These are phyloP conservation scores for Cyrtorhinus lividipennis DNA, from an alignment of 1,140 invertebrate genomes.

Conservation along the genomic window DNA sequence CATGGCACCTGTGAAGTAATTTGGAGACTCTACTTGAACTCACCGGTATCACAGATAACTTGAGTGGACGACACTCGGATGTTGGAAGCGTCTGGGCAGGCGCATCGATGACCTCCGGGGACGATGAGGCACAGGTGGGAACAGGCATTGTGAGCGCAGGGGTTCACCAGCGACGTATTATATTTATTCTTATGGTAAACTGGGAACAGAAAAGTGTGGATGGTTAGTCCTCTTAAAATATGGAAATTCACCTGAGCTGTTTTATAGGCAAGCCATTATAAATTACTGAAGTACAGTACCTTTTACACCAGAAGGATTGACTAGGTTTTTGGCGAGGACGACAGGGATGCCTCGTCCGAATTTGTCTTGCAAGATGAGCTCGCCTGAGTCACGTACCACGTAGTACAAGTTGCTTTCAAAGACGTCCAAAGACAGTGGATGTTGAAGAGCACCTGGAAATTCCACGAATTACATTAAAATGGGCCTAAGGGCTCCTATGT, in stretches of 20 bases:
- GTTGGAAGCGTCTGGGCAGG: conserved; percentile 63
- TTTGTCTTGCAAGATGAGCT: conserved; percentile 79
- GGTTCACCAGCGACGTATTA: conserved; percentile 56
- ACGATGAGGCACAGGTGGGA: conserved; percentile 83
- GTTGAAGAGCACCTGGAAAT: conserved; percentile 44
- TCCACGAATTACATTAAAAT: neutral
- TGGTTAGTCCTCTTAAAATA: too few species aligned
- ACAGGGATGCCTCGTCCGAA: conserved; percentile 88
- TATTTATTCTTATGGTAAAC: conserved; percentile 66
- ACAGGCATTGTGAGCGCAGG: conserved; percentile 56
- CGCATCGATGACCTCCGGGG: conserved; percentile 69
- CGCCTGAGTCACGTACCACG: conserved; percentile 68
- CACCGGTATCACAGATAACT: conserved; percentile 59
- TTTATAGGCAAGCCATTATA: too few species aligned
- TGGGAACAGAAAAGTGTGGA: conserved; percentile 32
- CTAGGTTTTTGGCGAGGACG: conserved; percentile 58
- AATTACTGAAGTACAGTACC: too few species aligned
- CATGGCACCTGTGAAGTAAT: too few species aligned
- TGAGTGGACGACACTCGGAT: conserved; percentile 31
- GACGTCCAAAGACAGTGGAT: conserved; percentile 77
- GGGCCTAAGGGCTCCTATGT: neutral
- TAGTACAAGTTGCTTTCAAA: conserved; percentile 87
- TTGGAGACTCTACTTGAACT: conserved; percentile 21
- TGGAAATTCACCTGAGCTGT: too few species aligned
- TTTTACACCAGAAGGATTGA: conserved; percentile 73